Evolutionary conservation across 1,140 invertebrate species (phyloP), one percentile per base, ranked within the genome.

Genomic region (Ceratitis capitata): DNA sequence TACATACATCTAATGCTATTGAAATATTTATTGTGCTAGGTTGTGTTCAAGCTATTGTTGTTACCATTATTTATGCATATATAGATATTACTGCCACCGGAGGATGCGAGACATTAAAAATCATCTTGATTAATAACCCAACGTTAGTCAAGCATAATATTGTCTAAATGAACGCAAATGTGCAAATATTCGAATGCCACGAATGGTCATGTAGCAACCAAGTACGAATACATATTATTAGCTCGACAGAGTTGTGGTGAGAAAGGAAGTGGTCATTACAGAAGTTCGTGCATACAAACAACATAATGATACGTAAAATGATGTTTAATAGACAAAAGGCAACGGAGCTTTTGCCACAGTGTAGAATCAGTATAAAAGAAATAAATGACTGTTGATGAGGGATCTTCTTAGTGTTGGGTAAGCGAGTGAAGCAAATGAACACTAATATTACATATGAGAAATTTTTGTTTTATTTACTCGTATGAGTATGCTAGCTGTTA

Each of bases 111-210:
- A 78, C 69, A 78, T 78, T 78, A 83, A 83, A 83, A 83, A 53
- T 83, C 45, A 83, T 83, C 29, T 87, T 88, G 89, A 89, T 90
- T 89, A 88, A 90, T 86, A 74, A 84, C 49, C 86, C 51, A 86
- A 86, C 87, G 86, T 90, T 88, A 89, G 82, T 87, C 64, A 85
- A 56, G 53, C 84, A 85, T 83, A 86, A 84, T 83, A 56, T 51
- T 42, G 87, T 84, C 85, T 83, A 89, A 89, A 90, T 90, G 87
- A 88, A 87, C 85, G 86, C 49, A 87, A 86, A 84, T 69, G 82
- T 61, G 10, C 26, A 51, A 83, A 82, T 16, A 69, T 82, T 42
- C 49, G 16, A 32, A 12, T 86, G 84, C 86, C 85, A 86, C 86
- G 85, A 89, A 85, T 86, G 26, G 84, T 85, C 86, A 86, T 64